phyloP scores from a whole-genome alignment of 1,140 invertebrate species.

The Hylaeus volcanicus region DNA sequence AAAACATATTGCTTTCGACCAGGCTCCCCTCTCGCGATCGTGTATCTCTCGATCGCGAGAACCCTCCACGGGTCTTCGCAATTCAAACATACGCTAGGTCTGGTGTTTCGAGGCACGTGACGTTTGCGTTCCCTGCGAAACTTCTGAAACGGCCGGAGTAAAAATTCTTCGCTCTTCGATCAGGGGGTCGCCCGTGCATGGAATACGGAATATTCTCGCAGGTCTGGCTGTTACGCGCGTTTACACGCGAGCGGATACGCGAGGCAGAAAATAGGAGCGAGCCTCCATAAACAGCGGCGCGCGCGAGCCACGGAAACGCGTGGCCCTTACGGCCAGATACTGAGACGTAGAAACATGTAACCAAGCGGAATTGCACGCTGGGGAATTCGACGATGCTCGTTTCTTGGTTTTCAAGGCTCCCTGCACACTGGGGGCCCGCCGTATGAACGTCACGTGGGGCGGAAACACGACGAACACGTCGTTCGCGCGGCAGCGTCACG shows the following conservation, averaged over 20 bases:
- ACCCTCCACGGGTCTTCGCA: background rate
- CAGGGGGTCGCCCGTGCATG: background rate
- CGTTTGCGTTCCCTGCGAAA: background rate
- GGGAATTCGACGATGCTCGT: conserved; percentile 34
- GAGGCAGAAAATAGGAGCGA: conserved; percentile 17
- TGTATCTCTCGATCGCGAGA: background rate
- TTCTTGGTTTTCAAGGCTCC: conserved; percentile 43
- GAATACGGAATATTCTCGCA: conserved; percentile 19
- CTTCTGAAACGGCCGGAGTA: background rate
- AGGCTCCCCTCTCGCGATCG: too few species aligned
- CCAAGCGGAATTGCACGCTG: conserved; percentile 46
- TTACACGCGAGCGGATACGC: conserved; percentile 13
- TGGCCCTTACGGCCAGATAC: background rate
- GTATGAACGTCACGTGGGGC: conserved; percentile 61
- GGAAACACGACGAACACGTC: conserved; percentile 63
- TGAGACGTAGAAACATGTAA: conserved; percentile 26
- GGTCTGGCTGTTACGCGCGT: conserved; percentile 24
- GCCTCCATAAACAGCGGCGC: conserved; percentile 1
- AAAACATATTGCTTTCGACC: too few species aligned
- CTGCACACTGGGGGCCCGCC: conserved; percentile 1
- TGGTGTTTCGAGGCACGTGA: background rate
- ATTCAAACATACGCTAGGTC: background rate
- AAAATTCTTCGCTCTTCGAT: conserved; percentile 1
- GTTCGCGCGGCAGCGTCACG: conserved; percentile 67
- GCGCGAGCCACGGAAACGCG: conserved; percentile 24